Percentiles rank a stretch among this genome's conserved stretches.
Evolutionary conservation across 2,797 vertebrate genomes (phyloP).

Genomic region (Tinamus major): DNA sequence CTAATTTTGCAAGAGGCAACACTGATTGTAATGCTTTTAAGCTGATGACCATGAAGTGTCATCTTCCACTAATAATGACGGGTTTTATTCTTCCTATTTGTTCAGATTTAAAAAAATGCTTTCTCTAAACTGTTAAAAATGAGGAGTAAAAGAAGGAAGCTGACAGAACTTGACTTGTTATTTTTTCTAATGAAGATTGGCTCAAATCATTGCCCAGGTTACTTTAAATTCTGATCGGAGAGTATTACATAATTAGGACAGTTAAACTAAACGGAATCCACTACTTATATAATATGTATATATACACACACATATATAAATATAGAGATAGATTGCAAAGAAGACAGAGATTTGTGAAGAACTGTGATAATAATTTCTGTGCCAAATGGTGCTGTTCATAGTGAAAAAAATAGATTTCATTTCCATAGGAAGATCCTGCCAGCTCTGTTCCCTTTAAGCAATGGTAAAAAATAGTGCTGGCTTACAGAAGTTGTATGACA

Average conservation of each 20-base stretch:
- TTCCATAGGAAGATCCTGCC: neutral
- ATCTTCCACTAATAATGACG: conserved; percentile 65
- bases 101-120: conserved; percentile 47
- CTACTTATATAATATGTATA: neutral
- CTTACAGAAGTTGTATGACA: neutral
- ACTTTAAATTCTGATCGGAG: neutral
- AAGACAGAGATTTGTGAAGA: neutral
- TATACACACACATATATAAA: neutral
- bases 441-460: neutral
- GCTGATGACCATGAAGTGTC: conserved; percentile 59
- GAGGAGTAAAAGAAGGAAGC: conserved; percentile 10
- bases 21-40: conserved; percentile 76
- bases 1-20: conserved; percentile 56
- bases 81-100: conserved; percentile 54
- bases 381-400: neutral
- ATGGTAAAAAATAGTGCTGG: neutral
- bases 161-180: conserved; percentile 11
- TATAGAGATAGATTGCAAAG: neutral
- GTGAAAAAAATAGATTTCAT: neutral
- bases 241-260: neutral
- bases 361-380: neutral
- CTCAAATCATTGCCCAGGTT: conserved; percentile 23
- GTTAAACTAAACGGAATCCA: neutral
- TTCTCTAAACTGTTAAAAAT: conserved; percentile 56
- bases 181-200: neutral